phyloP scores from a whole-genome alignment of 2,797 vertebrate genomes.

The Yasuhikotakia modesta region DNA sequence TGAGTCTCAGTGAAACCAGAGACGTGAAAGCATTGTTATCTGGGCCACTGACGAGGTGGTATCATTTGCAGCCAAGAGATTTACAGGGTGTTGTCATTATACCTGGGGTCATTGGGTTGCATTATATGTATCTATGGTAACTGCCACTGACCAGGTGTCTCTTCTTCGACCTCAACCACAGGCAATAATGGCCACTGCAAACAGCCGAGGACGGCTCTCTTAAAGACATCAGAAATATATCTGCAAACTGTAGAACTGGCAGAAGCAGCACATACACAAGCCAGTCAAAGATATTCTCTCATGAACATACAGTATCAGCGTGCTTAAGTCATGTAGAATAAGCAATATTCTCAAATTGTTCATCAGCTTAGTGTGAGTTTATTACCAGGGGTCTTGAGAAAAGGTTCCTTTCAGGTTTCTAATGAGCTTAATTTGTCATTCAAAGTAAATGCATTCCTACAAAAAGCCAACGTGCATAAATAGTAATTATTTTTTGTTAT shows the following conservation, averaged over 20 bases:
- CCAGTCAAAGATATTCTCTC: slow-evolving; percentile 76
- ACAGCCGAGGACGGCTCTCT: slow-evolving; percentile 65
- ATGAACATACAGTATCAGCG: slow-evolving; percentile 15
- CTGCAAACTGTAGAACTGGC: slow-evolving; percentile 66
- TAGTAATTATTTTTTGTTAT: background rate
- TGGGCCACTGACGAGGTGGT: slow-evolving; percentile 14
- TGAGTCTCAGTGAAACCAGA: slow-evolving; percentile 44
- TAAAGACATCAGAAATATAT: slow-evolving; percentile 60
- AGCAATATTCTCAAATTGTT: background rate
- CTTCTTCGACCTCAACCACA: slow-evolving; percentile 77
- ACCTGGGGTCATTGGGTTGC: too few species aligned
- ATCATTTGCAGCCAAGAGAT: slow-evolving; percentile 1
- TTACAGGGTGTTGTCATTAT: slow-evolving; percentile 41
- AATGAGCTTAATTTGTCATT: slow-evolving; percentile 63
- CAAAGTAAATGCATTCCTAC: slow-evolving; percentile 69
- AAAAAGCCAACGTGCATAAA: slow-evolving; percentile 12
- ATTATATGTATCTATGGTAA: slow-evolving; percentile 38
- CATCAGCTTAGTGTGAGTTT: background rate
- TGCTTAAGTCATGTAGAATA: too few species aligned
- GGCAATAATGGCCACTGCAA: slow-evolving; percentile 70
- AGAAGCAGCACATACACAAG: slow-evolving; percentile 69
- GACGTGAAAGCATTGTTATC: slow-evolving; percentile 18
- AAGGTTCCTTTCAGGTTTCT: slow-evolving; percentile 65
- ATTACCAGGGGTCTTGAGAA: slow-evolving; percentile 68
- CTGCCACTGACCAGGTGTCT: slow-evolving; percentile 36